A percentile compares a stretch with the other conserved stretches of the same genome.
These are phyloP conservation scores for Pseudopleuronectes americanus DNA, from an alignment of 2,797 vertebrate genomes.

Conservation along the genomic window DNA sequence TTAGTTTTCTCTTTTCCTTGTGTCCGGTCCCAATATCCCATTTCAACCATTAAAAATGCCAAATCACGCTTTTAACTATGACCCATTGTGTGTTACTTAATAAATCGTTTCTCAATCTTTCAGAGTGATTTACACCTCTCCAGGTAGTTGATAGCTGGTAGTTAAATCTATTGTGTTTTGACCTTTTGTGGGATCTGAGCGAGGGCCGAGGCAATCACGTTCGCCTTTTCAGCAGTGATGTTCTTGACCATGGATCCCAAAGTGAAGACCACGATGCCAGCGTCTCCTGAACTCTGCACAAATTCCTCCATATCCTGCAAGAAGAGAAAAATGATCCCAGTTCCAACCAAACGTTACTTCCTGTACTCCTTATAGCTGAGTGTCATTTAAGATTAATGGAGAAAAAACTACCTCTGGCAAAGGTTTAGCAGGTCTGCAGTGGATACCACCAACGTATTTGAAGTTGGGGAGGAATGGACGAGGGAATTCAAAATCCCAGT, in stretches of 20 bases:
- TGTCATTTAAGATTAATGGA: not conserved
- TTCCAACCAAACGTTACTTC: not conserved
- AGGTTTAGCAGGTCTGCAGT: slow-evolving; percentile 90
- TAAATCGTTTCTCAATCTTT: not conserved
- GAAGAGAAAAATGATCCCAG: not conserved
- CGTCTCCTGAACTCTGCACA: slow-evolving; percentile 90
- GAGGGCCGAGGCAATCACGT: slow-evolving; percentile 87
- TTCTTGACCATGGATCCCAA: slow-evolving; percentile 89
- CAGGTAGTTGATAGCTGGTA: not conserved
- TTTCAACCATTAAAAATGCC: not conserved
- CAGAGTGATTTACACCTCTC: not conserved
- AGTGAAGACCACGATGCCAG: slow-evolving; percentile 90
- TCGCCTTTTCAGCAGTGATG: slow-evolving; percentile 85
- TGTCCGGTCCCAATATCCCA: not conserved
- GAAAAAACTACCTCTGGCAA: slow-evolving; percentile 85
- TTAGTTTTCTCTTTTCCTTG: not conserved
- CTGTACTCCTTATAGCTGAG: not conserved
- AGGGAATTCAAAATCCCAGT: slow-evolving; percentile 95
- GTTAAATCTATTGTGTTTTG: not conserved
- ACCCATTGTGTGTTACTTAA: too few relatives aligned
- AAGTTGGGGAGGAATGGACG: slow-evolving; percentile 92
- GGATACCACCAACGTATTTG: slow-evolving; percentile 92
- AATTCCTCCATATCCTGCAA: slow-evolving; percentile 92
- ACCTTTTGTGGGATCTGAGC: slow-evolving; percentile 94
- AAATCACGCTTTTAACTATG: not conserved